phyloP scores from a whole-genome alignment of 2,113 vertebrate species.

The Embiotoca jacksoni region DNA sequence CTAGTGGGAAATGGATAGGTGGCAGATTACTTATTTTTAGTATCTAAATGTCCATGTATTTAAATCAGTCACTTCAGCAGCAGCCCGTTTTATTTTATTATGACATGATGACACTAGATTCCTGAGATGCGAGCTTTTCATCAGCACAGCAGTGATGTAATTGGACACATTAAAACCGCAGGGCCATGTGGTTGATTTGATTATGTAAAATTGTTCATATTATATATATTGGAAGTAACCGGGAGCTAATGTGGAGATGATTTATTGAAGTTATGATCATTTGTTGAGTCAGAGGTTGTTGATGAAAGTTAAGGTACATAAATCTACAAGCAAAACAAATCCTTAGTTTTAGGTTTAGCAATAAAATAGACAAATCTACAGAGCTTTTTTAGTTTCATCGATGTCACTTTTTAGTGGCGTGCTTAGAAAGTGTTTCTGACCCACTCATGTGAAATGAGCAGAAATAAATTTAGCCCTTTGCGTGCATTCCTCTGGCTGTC shows the following conservation, averaged over 20 bases:
- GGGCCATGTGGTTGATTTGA: background rate
- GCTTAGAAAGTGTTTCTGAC: conserved; percentile 36
- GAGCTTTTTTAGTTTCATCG: conserved; percentile 10
- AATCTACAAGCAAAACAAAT: background rate
- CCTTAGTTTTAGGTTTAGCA: background rate
- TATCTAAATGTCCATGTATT: background rate
- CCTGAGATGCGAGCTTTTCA: conserved; percentile 5
- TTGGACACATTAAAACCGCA: background rate
- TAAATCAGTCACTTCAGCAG: conserved; percentile 12
- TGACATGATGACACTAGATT: background rate
- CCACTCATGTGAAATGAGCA: conserved; percentile 47
- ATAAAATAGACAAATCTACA: no score
- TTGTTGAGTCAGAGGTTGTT: background rate
- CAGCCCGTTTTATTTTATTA: conserved; percentile 16
- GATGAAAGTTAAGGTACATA: background rate
- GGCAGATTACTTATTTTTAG: conserved; percentile 2
- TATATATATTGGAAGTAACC: background rate
- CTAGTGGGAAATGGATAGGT: conserved; percentile 25
- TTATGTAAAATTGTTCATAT: background rate
- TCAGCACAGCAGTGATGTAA: conserved; percentile 15
- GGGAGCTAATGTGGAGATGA: background rate
- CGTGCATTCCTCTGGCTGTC: conserved; percentile 27
- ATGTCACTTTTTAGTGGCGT: background rate
- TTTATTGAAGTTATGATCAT: background rate
- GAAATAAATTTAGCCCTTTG: conserved; percentile 16